Evolutionary conservation across 2,113 vertebrate genomes (phyloP).

Genomic region (Camelus dromedarius): DNA sequence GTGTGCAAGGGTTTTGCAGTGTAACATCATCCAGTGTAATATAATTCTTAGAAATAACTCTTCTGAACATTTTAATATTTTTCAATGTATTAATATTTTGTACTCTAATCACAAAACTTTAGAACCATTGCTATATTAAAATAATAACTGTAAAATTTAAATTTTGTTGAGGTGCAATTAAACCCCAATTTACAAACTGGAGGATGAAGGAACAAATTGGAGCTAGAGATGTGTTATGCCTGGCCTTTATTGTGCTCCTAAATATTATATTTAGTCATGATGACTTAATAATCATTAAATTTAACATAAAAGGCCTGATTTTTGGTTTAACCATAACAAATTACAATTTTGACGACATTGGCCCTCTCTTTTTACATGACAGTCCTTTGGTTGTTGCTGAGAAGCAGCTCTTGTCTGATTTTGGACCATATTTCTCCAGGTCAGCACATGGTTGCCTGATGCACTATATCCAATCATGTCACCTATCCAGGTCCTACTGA

Average conservation of each 20-base stretch:
- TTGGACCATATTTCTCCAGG: neutral
- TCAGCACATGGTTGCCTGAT: neutral
- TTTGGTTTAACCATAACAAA: neutral
- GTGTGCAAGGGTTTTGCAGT: neutral
- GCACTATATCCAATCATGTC: too few species aligned
- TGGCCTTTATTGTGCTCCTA: neutral
- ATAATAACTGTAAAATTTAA: neutral
- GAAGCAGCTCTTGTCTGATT: neutral
- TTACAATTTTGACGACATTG: neutral
- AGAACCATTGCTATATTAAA: neutral
- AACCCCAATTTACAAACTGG: neutral
- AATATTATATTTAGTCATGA: neutral
- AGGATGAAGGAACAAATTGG: neutral
- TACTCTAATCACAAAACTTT: neutral
- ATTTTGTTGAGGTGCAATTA: neutral
- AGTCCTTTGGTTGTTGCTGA: neutral
- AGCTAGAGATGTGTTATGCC: neutral
- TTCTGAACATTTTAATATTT: neutral
- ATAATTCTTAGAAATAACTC: neutral
- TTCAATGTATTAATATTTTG: neutral
- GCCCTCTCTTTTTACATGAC: neutral
- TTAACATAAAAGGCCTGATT: neutral
- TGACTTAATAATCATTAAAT: neutral
- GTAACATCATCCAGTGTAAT: neutral
- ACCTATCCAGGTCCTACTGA: neutral